These are phyloP conservation scores for Magallana angulata DNA, from an alignment of 1,140 invertebrate species.

Conservation along the genomic window DNA sequence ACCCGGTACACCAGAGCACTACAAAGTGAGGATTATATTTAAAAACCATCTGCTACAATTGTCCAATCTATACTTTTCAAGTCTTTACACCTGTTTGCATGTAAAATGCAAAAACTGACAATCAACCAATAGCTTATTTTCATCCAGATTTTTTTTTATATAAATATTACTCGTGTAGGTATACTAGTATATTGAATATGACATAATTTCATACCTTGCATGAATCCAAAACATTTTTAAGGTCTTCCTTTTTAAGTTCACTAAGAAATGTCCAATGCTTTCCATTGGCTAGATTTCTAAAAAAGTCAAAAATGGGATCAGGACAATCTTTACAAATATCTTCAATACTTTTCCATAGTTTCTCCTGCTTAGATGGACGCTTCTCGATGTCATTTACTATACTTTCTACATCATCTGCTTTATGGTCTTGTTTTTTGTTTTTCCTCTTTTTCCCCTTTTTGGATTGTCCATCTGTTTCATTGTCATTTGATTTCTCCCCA, in stretches of 20 bases:
- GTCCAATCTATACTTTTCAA: too few species aligned
- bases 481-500: background rate
- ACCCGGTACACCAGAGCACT: too few species aligned
- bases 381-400: background rate
- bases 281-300: background rate
- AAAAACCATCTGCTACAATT: too few species aligned
- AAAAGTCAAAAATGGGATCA: background rate
- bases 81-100: too few species aligned
- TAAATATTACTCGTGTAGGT: too few species aligned
- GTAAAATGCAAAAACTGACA: background rate
- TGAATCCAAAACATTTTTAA: background rate
- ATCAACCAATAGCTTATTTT: background rate
- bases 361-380: background rate
- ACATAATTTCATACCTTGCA: background rate
- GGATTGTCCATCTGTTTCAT: background rate
- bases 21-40: too few species aligned
- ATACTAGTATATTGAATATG: background rate
- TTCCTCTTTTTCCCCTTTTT: background rate
- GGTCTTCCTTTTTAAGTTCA: background rate
- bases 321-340: background rate
- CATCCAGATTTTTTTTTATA: background rate
- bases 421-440: background rate
- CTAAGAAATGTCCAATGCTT: constrained; percentile 17
- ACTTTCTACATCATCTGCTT: background rate
- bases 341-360: background rate